These are phyloP conservation scores for Parnassius smintheus DNA, from an alignment of 2,888 invertebrate species.

Conservation along the genomic window DNA sequence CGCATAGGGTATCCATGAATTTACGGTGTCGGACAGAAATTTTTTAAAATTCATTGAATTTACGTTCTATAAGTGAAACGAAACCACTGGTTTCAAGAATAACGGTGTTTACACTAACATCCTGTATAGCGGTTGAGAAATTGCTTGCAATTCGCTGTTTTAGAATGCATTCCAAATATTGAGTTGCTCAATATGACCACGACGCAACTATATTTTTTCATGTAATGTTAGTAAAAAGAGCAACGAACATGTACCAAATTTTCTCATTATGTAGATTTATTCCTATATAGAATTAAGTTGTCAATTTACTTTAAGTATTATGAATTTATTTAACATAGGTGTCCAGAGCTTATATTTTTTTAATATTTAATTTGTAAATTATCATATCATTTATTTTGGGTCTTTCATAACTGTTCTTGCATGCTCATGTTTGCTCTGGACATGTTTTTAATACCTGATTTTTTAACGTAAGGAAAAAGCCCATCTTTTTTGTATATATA, in stretches of 20 bases:
- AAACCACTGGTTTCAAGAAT: too few relatives aligned
- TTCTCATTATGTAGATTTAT: conserved; percentile 65
- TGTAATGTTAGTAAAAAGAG: conserved; percentile 50
- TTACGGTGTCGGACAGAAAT: too few relatives aligned
- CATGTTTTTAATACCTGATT: conserved; percentile 22
- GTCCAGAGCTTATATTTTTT: conserved; percentile 13
- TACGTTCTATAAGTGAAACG: too few relatives aligned
- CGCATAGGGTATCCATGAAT: too few relatives aligned
- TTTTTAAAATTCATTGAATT: too few relatives aligned
- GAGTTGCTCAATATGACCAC: conserved; percentile 35
- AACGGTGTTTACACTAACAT: too few relatives aligned
- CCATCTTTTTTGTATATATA: conserved; percentile 32
- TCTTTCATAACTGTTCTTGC: conserved; percentile 1
- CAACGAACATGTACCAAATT: conserved; percentile 80
- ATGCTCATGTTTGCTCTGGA: conserved; percentile 15
- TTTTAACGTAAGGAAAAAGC: conserved; percentile 27
- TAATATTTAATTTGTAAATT: conserved; percentile 3
- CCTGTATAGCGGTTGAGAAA: conserved; percentile 12
- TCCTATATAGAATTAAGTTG: conserved; percentile 70
- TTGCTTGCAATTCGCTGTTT: conserved; percentile 43
- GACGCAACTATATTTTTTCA: conserved; percentile 35
- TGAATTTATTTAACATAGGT: conserved; percentile 31
- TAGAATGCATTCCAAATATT: conserved; percentile 70
- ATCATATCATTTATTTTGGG: conserved; percentile 7
- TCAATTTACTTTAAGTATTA: conserved; percentile 50